These are phyloP conservation scores for Pogonomyrmex barbatus DNA, from an alignment of 1,140 invertebrate genomes.

Conservation along the genomic window DNA sequence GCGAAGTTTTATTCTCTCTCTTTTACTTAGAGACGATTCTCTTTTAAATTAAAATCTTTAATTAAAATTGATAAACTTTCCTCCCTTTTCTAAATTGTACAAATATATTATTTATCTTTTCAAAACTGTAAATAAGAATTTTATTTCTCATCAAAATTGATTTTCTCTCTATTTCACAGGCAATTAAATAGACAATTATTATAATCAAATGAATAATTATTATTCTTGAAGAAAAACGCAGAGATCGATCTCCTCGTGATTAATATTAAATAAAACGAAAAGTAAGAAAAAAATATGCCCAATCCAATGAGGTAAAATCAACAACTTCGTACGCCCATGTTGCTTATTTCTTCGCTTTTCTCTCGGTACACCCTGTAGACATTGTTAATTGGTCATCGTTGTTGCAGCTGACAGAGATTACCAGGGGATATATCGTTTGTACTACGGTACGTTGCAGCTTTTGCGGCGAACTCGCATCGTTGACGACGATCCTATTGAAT, in stretches of 20 bases:
- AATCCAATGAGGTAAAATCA: background rate
- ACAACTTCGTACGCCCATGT: background rate
- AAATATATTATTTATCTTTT: background rate
- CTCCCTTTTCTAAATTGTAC: background rate
- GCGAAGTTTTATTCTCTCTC: background rate
- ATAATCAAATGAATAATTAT: background rate
- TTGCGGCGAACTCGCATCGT: background rate
- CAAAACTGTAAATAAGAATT: background rate
- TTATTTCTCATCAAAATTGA: background rate
- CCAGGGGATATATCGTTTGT: background rate
- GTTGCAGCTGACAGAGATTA: background rate
- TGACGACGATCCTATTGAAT: background rate
- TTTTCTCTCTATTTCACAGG: background rate
- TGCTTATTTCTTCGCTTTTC: conserved; percentile 2
- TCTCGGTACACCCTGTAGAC: background rate
- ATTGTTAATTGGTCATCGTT: background rate
- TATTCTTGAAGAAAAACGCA: background rate
- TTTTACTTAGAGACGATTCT: too few species aligned
- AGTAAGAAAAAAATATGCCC: background rate
- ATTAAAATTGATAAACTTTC: background rate
- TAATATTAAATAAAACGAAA: background rate
- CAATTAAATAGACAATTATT: background rate
- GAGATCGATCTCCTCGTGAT: background rate
- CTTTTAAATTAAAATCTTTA: too few species aligned
- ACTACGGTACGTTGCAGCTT: background rate